Conservation (phyloP, 2,888 invertebrate genomes). For the Ceraclea dissimilis region DNA sequence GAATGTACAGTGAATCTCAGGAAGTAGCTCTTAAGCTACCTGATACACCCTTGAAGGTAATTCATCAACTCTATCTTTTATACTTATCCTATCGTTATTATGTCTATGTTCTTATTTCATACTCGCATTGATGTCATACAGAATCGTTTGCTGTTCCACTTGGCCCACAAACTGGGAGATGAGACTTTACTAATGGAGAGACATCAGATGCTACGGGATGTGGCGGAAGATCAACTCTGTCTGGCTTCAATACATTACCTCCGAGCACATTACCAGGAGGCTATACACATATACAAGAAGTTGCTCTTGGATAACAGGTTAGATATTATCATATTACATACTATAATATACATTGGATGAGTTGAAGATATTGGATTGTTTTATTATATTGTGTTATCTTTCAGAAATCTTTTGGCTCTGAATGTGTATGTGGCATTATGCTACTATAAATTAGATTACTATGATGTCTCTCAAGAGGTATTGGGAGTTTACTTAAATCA, state of each 20-base stretch:
- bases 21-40: conserved; percentile 58
- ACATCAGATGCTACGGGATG: conserved; percentile 78
- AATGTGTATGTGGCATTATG: conserved; percentile 97
- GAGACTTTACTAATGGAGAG: conserved; percentile 77
- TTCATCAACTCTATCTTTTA: too few species aligned
- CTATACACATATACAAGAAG: conserved; percentile 96
- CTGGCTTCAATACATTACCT: conserved; percentile 94
- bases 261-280: conserved; percentile 95
- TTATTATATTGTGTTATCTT: conserved; percentile 27
- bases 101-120: too few species aligned
- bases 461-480: conserved; percentile 97
- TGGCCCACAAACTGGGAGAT: conserved; percentile 87
- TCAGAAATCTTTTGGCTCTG: conserved; percentile 81
- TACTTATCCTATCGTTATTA: too few species aligned
- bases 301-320: conserved; percentile 87
- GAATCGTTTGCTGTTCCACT: conserved; percentile 82
- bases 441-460: conserved; percentile 97
- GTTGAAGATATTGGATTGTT: neutral
- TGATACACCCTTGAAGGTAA: conserved; percentile 53
- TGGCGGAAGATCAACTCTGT: conserved; percentile 90
- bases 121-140: conserved; percentile 31
- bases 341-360: neutral
- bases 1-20: conserved; percentile 59
- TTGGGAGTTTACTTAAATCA: conserved; percentile 86
- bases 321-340: conserved; percentile 4